Percentiles rank a stretch among this genome's conserved stretches.
Conservation (phyloP, 1,140 invertebrate genomes). For the Sitodiplosis mosellana region DNA sequence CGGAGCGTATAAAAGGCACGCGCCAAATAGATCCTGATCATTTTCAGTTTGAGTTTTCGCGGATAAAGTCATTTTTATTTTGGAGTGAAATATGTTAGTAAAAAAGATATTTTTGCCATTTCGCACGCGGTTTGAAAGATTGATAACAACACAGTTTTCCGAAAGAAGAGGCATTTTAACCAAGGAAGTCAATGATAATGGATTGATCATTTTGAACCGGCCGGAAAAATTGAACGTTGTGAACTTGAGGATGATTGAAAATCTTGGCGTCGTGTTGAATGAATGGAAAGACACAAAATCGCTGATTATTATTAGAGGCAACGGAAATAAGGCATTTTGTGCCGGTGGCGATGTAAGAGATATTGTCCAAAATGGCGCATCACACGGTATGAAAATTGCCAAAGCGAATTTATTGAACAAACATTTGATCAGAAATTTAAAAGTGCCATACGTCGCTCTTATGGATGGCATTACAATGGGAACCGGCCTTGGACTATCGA, state of each 20-base stretch:
- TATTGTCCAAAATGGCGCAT: slow-evolving; percentile 40
- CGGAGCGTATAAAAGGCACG: too few species aligned
- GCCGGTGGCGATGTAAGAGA: slow-evolving; percentile 97
- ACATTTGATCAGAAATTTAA: slow-evolving; percentile 73
- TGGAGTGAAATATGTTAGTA: too few species aligned
- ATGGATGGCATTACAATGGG: slow-evolving; percentile 99
- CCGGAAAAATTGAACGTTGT: slow-evolving; percentile 85
- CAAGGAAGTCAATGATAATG: slow-evolving; percentile 28
- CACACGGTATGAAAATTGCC: slow-evolving; percentile 33
- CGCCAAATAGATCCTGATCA: too few species aligned
- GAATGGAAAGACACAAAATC: slow-evolving; percentile 71
- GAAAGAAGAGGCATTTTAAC: too few species aligned
- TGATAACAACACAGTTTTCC: too few species aligned
- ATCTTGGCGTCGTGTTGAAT: slow-evolving; percentile 61
- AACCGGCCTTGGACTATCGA: slow-evolving; percentile 91
- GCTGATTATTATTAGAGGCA: slow-evolving; percentile 80
- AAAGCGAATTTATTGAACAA: slow-evolving; percentile 80
- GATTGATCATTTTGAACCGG: slow-evolving; percentile 79
- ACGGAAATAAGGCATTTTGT: slow-evolving; percentile 91
- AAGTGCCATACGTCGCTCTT: slow-evolving; percentile 82
- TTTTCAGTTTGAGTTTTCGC: too few species aligned
- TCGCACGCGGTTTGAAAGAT: too few species aligned
- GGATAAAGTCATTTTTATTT: too few species aligned
- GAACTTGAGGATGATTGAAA: slow-evolving; percentile 82
- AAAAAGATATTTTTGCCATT: too few species aligned